phyloP scores from a whole-genome alignment of 2,888 invertebrate genomes.

The Ichneumoninae sp. region DNA sequence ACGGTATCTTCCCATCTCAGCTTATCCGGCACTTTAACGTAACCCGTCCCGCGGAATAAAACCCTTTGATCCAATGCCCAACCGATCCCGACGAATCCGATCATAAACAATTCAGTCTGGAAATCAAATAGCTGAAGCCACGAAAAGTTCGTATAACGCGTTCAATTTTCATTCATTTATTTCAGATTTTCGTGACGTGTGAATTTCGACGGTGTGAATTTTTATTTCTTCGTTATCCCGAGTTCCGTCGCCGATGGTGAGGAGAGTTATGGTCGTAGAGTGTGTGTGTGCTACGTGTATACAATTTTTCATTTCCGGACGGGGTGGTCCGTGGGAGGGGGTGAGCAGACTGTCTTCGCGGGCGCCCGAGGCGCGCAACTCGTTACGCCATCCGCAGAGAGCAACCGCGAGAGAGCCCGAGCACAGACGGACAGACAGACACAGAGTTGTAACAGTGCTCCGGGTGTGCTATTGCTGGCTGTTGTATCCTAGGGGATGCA shows the following conservation, averaged over 20 bases:
- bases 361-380: constrained; percentile 64
- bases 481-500: constrained; percentile 74
- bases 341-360: constrained; percentile 44
- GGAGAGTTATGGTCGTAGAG: constrained; percentile 8
- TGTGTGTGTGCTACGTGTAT: constrained; percentile 37
- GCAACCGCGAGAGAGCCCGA: constrained; percentile 50
- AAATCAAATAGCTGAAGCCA: constrained; percentile 28
- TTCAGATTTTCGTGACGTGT: background rate
- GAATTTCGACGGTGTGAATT: constrained; percentile 26
- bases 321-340: background rate
- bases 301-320: constrained; percentile 54
- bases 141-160: background rate
- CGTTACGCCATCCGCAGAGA: constrained; percentile 69
- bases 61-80: constrained; percentile 13
- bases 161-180: constrained; percentile 1
- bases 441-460: constrained; percentile 39
- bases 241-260: constrained; percentile 17
- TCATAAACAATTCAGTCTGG: constrained; percentile 23
- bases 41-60: constrained; percentile 2
- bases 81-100: constrained; percentile 3
- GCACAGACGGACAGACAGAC: constrained; percentile 47
- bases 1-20: constrained; percentile 30
- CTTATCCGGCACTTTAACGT: constrained; percentile 24
- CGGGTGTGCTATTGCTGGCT: constrained; percentile 43
- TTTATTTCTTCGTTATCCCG: constrained; percentile 45